These are phyloP conservation scores for Triplophysa siluroides DNA, from an alignment of 2,113 vertebrate genomes.

Conservation along the genomic window DNA sequence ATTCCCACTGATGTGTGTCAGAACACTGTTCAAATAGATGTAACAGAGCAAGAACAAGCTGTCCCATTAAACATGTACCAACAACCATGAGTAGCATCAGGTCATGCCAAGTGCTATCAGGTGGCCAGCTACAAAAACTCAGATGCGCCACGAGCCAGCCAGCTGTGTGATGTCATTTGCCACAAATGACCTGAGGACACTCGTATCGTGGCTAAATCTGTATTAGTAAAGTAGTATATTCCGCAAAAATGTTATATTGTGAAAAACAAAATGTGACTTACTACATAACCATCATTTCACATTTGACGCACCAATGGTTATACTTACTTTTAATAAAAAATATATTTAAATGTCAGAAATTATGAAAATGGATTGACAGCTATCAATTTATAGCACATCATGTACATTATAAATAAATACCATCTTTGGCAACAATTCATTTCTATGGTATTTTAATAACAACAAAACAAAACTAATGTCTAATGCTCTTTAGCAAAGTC, in stretches of 20 bases:
- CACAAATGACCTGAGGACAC: background rate
- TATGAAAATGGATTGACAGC: background rate
- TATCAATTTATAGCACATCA: background rate
- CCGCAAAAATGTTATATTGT: background rate
- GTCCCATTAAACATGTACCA: conserved; percentile 77
- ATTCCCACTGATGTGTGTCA: conserved; percentile 45
- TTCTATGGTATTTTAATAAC: background rate
- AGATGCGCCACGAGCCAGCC: conserved; percentile 46
- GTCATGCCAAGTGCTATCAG: conserved; percentile 66
- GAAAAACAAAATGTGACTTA: background rate
- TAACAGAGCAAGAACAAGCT: conserved; percentile 70
- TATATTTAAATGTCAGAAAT: too few relatives aligned
- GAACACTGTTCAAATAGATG: conserved; percentile 55
- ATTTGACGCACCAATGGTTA: background rate
- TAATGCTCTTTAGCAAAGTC: background rate
- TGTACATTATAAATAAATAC: background rate
- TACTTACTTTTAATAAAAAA: background rate
- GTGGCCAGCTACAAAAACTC: conserved; percentile 61
- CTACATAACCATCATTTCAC: background rate
- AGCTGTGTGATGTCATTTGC: conserved; percentile 27
- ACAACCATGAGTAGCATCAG: conserved; percentile 69
- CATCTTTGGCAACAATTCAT: background rate
- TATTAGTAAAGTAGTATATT: conserved; percentile 25
- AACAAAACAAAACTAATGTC: background rate
- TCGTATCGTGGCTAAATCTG: background rate